Base-by-base conservation (phyloP, 2,797 vertebrate species). In the Tangara arthus region DNA sequence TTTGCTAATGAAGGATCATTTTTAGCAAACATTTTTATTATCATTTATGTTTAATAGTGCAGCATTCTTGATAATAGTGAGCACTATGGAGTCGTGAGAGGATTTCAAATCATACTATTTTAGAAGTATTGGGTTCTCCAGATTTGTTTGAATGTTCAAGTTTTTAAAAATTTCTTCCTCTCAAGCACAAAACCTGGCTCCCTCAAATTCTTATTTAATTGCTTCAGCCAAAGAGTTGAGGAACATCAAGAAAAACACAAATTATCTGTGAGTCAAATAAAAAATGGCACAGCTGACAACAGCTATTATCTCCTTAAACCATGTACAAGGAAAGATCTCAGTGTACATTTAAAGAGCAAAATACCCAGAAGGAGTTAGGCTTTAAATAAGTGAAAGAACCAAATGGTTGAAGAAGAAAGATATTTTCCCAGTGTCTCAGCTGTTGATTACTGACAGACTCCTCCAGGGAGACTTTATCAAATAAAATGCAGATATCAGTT, bases 211-310 rank as follows among this genome's bases (percentile, higher is more conserved):
- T 64, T 44, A 55, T 44, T 87, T 85, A 39, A 61, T 65, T 77
- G n/a, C 16, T 75, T 90, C 50, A 86, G 22, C 39, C 63, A 53
- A 73, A 35, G 14, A 57, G 30, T 60, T 76, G 39, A 87, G 63
- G 44, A 94, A 69, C 14, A 46, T 91, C n/a, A 59, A 46, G 70
- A 80, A 92, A 87, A 82, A 2, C 52, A 90, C 14, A 37, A 73
- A 44, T 37, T 69, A 70, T 75, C 50, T 59, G 8, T 27, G 21
- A 75, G 32, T 32, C 56, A 91, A 60, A 73, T 42, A 85, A 83
- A 93, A 94, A 95, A 72, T 46, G 50, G 55, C 41, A 69, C n/a
- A 90, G 37, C 73, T 92, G 86, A 89, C 83, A 90, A 56, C n/a
- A 82, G 18, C 15, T 56, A 60, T 89, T 78, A 85, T 30, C n/a